Percentiles rank a stretch among this genome's conserved stretches.
These are phyloP conservation scores for Piliocolobus tephrosceles DNA, from an alignment of 2,113 vertebrate genomes.

Conservation along the genomic window DNA sequence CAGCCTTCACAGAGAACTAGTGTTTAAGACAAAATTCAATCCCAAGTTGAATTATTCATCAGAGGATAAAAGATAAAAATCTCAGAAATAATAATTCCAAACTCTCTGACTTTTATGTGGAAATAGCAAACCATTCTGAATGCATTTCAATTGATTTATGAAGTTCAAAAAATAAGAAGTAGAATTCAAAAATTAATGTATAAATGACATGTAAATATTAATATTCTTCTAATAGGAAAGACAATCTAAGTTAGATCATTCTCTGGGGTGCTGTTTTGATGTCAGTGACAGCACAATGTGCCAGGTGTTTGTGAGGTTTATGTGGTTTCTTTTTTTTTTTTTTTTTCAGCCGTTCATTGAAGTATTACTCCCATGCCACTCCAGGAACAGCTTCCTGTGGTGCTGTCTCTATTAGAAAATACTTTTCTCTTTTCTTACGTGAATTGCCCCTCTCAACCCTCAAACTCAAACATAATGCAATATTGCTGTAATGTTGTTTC, in stretches of 20 bases:
- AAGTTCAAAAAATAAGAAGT: not conserved
- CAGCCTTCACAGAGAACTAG: not conserved
- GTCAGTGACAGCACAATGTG: too few species aligned
- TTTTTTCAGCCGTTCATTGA: not conserved
- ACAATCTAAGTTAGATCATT: not conserved
- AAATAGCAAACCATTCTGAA: not conserved
- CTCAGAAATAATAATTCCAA: not conserved
- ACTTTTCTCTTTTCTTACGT: not conserved
- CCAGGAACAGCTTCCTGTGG: accelerated
- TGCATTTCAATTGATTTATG: not conserved
- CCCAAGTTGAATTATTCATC: not conserved
- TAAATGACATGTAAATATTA: not conserved
- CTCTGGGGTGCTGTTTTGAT: not conserved
- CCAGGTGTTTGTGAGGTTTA: not conserved
- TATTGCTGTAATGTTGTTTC: not conserved
- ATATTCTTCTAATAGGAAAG: not conserved
- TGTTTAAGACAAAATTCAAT: not conserved
- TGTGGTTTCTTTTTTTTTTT: too few species aligned
- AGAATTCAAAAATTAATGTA: not conserved
- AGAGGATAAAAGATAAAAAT: not conserved
- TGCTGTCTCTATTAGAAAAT: not conserved
- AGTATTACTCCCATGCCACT: not conserved
- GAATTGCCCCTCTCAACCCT: not conserved
- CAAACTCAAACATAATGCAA: not conserved
- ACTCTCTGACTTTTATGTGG: not conserved